Base-by-base conservation (phyloP, 2,113 vertebrate genomes). In the Mustelus asterias region DNA sequence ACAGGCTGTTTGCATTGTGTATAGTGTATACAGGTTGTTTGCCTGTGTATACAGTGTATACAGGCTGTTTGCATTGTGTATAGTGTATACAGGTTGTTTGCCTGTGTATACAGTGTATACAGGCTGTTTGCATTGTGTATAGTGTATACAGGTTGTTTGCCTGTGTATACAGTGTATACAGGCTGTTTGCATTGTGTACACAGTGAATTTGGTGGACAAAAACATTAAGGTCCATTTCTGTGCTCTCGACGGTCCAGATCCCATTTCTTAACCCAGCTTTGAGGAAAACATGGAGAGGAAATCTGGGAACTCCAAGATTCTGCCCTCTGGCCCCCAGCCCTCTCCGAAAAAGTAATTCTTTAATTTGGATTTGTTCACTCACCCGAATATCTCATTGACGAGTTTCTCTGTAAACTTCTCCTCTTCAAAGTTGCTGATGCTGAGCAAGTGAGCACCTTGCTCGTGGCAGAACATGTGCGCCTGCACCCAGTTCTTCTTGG, bases 321-420 rank as follows among this genome's bases (percentile, higher is more conserved):
- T 6, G 22, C 22, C 37, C 58, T 67, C 65, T 37, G 33, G 37
- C n/a, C 60, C 89, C 18, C 29, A 37, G 1, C 58, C 58, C 18
- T 48, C 41, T 67, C 83, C 13, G 1, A 22, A 37, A 65, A 37
- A 63, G 58, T 33, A 60, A 37, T 9, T 92, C 16, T 67, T 37
- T 1, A 78, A 80, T 24, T 37, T n/a, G 37, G 37, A 13, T 41
- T 83, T 41, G 16, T 41, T 83, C 33, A 37, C 98, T 96, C 96
- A 99, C 99, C 99, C 99, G 0, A 99, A 99, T 65, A 98, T 97
- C 97, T 99, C 99, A 69, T 98, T 99, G 95, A 99, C 98, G 95
- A 98, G 96, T 97, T 98, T 97, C 96, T 98, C 96, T 0, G 99
- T 96, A 1, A 98, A 99, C 41, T 98, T 98, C 86, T 99, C 99